Evolutionary conservation across 2,888 invertebrate genomes (phyloP), one percentile per base, ranked within the genome.

Genomic region (Gymnocheta viridis): DNA sequence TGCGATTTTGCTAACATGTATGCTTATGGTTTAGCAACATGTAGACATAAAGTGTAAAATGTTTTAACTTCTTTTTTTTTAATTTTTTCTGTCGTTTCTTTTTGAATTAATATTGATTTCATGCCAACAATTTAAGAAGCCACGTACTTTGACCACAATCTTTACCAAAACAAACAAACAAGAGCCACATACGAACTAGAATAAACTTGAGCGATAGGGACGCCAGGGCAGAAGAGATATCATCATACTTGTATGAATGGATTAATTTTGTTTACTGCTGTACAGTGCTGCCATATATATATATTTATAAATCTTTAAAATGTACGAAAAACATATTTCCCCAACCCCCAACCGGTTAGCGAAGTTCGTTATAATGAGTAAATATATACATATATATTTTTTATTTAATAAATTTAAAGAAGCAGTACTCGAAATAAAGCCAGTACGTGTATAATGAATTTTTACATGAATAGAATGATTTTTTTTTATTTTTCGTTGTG

Each of bases 121-220:
- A 81, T 84, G 77, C 81, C 77, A 81, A 81, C 77, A 72, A 81
- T 84, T 82, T 73, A 85, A 80, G 82, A 85, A 85, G 81, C 85
- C 85, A 83, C 83, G 81, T 83, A 83, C 81, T 82, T 85, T 83
- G 81, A 85, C 83, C 85, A 81, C 82, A 82, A 77, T 81, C n/a
- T 81, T 69, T 72, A 73, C 62, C 32, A 62, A 62, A 74, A 73
- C 32, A 81, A 74, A 73, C 32, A 81, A 81, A 77, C 54, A 54
- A 81, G 67, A 3, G 27, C 9, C 38, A 14, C 29, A 41, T 32
- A 19, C 70, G 54, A 56, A 19, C 32, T 47, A 38, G 24, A 49
- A 32, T 19, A 17, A 29, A 51, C 27, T n/a, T 24, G 9, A 17
- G 6, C 24, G 27, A 29, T 5, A 19, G 9, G 29, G n/a, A 32